A percentile compares a stretch with the other conserved stretches of the same genome.
Evolutionary conservation across 2,888 invertebrate genomes (phyloP).

Genomic region (Gisinianus flammeolus): DNA sequence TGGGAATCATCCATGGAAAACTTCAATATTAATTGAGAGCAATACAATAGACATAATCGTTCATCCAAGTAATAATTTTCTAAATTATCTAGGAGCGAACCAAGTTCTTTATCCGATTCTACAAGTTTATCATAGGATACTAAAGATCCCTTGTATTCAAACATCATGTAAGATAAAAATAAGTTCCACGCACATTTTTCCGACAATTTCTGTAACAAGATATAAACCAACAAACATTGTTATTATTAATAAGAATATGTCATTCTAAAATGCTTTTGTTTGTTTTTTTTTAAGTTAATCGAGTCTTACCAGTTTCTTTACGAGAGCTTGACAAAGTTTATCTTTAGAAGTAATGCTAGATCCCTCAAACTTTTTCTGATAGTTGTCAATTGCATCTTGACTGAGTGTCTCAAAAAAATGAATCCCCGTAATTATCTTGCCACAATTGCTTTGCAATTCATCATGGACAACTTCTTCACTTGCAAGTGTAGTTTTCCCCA

Average conservation of each 20-base stretch:
- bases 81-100: constrained; percentile 41
- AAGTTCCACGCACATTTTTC: constrained; percentile 49
- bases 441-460: constrained; percentile 46
- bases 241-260: background rate
- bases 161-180: constrained; percentile 52
- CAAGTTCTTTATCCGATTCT: constrained; percentile 43
- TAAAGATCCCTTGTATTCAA: constrained; percentile 52
- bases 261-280: background rate
- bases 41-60: constrained; percentile 49
- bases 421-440: constrained; percentile 45
- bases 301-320: constrained; percentile 45
- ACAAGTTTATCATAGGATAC: constrained; percentile 48
- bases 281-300: background rate
- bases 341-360: constrained; percentile 13
- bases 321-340: constrained; percentile 43
- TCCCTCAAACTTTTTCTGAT: constrained; percentile 19
- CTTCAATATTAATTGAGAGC: constrained; percentile 52
- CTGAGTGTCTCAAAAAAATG: constrained; percentile 38
- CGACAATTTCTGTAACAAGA: constrained; percentile 43
- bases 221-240: constrained; percentile 9
- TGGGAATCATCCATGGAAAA: constrained; percentile 41
- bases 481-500: constrained; percentile 45
- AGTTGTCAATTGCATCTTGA: constrained; percentile 23
- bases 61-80: constrained; percentile 52
- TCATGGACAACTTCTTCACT: constrained; percentile 53